Evolutionary conservation across 2,113 vertebrate genomes (phyloP), one percentile per base, ranked within the genome.

Genomic region (Scomber colias): DNA sequence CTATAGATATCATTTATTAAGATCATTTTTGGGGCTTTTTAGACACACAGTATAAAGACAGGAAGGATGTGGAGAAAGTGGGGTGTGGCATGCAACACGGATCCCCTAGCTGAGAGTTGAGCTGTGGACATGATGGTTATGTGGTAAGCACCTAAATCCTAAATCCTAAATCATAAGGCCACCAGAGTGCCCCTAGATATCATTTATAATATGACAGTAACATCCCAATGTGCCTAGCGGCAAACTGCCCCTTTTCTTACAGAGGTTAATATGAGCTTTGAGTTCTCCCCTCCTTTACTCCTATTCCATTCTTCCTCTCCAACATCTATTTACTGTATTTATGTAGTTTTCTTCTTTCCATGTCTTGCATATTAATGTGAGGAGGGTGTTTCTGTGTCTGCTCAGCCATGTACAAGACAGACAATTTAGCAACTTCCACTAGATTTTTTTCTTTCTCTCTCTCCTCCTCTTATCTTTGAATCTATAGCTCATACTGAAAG

Each of bases 131-230:
- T 35, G 4, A 4, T 8, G 31, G 31, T 35, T 35, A 40, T 40
- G 35, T 40, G 35, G 9, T 40, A 40, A 9, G 5, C 8, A 7
- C 35, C 35, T 40, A 2, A 40, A 40, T 9, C 35, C 21, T 21
- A 21, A 21, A 21, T 21, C 35, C 35, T 40, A 2, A 40, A 40
- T 9, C 35, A 40, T 9, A 9, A 40, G 35, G 35, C 35, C 35
- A 40, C 35, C 35, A 40, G 35, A 9, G 9, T 7, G 35, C 35
- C 35, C 35, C 35, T 40, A 81, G 59, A 74, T 68, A 71, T 78
- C 68, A 82, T 92, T 79, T 75, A 60, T 66, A 79, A 85, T 81
- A 50, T 27, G 63, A 68, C 51, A 72, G 59, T 48, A 63, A 63
- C 50, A 57, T 81, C 19, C 46, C 27, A 69, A 27, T 49, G 66